Conservation (phyloP, 2,888 invertebrate species). For the Diarsia mendica region DNA sequence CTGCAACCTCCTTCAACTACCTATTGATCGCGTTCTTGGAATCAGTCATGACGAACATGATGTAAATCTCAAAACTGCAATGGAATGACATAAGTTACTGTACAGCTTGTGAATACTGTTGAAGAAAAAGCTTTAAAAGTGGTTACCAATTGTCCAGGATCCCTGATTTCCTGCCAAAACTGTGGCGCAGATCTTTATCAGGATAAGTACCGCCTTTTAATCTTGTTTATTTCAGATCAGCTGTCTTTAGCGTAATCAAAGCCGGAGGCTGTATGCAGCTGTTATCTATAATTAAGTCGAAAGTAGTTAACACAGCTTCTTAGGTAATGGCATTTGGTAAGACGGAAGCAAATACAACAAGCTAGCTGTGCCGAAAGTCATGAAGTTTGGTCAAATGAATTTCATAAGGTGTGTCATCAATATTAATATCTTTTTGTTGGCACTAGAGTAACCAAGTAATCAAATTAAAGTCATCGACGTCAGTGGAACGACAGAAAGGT, state of each 20-base stretch:
- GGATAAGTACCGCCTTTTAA: constrained; percentile 2
- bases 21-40: background rate
- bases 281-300: constrained; percentile 42
- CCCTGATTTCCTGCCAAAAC: constrained; percentile 9
- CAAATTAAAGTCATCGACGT: too few species aligned
- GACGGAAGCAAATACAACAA: constrained; percentile 16
- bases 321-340: constrained; percentile 29
- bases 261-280: constrained; percentile 30
- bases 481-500: background rate
- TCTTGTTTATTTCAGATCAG: constrained; percentile 17
- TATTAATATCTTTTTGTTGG: too few species aligned
- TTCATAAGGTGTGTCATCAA: background rate
- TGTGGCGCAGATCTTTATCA: constrained; percentile 32
- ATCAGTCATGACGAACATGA: background rate
- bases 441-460: too few species aligned
- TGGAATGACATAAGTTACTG: background rate
- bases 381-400: background rate
- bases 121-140: background rate
- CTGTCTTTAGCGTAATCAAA: background rate
- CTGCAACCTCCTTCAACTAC: background rate
- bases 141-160: background rate
- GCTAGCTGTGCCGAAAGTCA: background rate
- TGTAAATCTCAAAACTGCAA: background rate
- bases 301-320: constrained; percentile 23
- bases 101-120: background rate